A percentile compares a stretch with the other conserved stretches of the same genome.
These are phyloP conservation scores for Ochotona curzoniae DNA, from an alignment of 2,113 vertebrate genomes.

Conservation along the genomic window DNA sequence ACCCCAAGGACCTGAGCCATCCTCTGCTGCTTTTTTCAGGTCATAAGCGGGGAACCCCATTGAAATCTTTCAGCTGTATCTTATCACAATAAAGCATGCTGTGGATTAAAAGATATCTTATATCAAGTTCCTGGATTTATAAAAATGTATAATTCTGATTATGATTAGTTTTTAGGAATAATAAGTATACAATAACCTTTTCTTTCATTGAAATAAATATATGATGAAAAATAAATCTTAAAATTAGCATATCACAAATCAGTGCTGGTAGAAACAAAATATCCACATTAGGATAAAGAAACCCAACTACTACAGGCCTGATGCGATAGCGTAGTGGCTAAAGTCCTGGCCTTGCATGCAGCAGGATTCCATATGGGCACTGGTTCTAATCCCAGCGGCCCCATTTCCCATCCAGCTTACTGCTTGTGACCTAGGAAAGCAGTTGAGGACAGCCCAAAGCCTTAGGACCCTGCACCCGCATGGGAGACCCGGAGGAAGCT, in stretches of 20 bases:
- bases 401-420: too few relatives aligned
- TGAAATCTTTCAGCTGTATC: not conserved
- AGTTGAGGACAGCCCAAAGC: too few relatives aligned
- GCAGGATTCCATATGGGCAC: too few relatives aligned
- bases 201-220: not conserved
- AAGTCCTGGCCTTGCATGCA: too few relatives aligned
- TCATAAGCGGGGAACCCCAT: not conserved
- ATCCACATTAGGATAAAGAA: not conserved
- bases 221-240: not conserved
- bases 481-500: too few relatives aligned
- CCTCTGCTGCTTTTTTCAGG: too few relatives aligned
- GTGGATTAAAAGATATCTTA: not conserved
- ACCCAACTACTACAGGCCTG: not conserved
- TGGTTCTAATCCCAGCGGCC: too few relatives aligned
- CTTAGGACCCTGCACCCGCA: too few relatives aligned
- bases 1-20: too few relatives aligned
- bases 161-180: slow-evolving; percentile 16
- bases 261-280: not conserved
- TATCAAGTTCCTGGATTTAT: not conserved
- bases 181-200: not conserved
- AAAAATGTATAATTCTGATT: not conserved
- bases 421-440: too few relatives aligned
- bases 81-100: not conserved
- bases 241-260: not conserved
- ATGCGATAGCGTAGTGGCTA: too few relatives aligned